A percentile compares a stretch with the other conserved stretches of the same genome.
phyloP scores from a whole-genome alignment of 64 coral and sea anemone genomes.

The Montipora sp. region DNA sequence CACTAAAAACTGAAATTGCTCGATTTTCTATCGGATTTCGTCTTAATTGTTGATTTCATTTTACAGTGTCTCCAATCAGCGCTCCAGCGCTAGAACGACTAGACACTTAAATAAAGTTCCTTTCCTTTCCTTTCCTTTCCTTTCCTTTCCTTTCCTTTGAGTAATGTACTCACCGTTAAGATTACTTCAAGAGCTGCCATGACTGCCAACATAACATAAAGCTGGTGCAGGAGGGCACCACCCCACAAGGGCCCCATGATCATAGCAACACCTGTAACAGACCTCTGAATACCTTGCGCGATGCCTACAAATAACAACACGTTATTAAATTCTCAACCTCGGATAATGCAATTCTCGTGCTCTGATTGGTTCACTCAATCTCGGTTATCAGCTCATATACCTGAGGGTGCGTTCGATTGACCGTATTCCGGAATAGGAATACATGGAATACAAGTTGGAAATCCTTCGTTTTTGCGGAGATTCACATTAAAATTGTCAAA shows the following conservation, averaged over 20 bases:
- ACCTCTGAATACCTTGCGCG: slow-evolving; percentile 84
- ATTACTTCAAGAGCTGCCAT: slow-evolving; percentile 85
- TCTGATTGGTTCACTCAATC: too few relatives aligned
- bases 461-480: too few relatives aligned
- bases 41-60: too few relatives aligned
- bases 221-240: slow-evolving; percentile 62
- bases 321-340: too few relatives aligned
- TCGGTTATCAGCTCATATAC: background rate
- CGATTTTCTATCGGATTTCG: too few relatives aligned
- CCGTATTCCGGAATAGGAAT: too few relatives aligned
- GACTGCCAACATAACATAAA: slow-evolving; percentile 77
- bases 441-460: too few relatives aligned
- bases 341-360: too few relatives aligned
- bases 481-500: too few relatives aligned
- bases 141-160: background rate
- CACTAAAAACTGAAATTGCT: too few relatives aligned
- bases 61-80: too few relatives aligned
- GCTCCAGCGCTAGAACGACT: too few relatives aligned
- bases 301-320: slow-evolving; percentile 64
- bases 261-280: slow-evolving; percentile 77
- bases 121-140: background rate
- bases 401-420: background rate
- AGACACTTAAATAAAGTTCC: background rate
- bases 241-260: slow-evolving; percentile 97
- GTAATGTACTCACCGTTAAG: slow-evolving; percentile 67